These are phyloP conservation scores for Lutjanus argentimaculatus DNA, from an alignment of 2,797 vertebrate genomes.

Conservation along the genomic window DNA sequence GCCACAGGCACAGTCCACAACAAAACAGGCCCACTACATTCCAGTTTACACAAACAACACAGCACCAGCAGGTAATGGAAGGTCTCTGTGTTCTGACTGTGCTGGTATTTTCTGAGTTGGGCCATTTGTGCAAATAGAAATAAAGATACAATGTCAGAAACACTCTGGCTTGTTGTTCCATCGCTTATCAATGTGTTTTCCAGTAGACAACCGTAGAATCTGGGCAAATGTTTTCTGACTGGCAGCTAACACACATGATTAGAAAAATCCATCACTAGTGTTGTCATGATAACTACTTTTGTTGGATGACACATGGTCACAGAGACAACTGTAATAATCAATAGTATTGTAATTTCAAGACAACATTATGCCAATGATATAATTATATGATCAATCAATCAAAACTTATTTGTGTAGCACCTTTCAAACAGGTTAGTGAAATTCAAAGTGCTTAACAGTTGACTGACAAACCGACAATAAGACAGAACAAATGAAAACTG, in stretches of 20 bases:
- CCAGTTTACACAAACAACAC: conserved; percentile 37
- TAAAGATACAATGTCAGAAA: conserved; percentile 33
- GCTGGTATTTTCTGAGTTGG: conserved; percentile 68
- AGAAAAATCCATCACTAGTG: neutral
- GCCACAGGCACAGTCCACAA: conserved; percentile 15
- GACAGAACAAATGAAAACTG: too few species aligned
- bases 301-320: too few species aligned
- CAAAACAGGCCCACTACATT: conserved; percentile 54
- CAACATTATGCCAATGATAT: too few species aligned
- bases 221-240: neutral
- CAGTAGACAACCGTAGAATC: neutral
- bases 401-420: too few species aligned
- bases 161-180: neutral
- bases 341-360: too few species aligned
- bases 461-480: too few species aligned
- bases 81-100: conserved; percentile 32
- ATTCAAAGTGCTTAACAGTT: too few species aligned
- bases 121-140: conserved; percentile 28
- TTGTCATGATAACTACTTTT: too few species aligned
- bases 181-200: conserved; percentile 9
- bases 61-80: conserved; percentile 34
- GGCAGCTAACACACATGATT: neutral
- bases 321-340: too few species aligned
- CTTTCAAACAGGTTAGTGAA: too few species aligned
- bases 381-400: too few species aligned